phyloP scores from a whole-genome alignment of 2,888 invertebrate species.

The Thereva unica region DNA sequence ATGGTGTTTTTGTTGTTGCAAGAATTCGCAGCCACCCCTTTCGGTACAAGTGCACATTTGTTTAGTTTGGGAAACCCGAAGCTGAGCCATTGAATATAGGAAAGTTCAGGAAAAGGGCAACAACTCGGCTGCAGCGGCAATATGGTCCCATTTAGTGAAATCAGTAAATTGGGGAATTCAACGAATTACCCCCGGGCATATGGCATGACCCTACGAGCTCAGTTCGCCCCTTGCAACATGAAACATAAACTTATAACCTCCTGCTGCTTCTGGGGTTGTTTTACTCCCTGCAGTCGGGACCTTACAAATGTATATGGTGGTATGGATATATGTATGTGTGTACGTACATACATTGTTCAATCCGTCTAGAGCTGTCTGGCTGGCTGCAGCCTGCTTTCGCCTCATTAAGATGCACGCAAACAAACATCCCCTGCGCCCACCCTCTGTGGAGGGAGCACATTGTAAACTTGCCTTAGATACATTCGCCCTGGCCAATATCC shows the following conservation, averaged over 20 bases:
- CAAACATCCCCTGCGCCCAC: slow-evolving; percentile 2
- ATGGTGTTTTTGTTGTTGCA: too few relatives aligned
- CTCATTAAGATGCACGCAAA: slow-evolving; percentile 27
- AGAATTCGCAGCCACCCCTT: too few relatives aligned
- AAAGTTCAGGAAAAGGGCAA: slow-evolving; percentile 27
- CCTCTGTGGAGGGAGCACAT: not conserved
- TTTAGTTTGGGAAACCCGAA: too few relatives aligned
- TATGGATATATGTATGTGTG: not conserved
- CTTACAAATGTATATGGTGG: not conserved
- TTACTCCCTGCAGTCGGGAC: slow-evolving; percentile 1
- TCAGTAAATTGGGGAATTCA: slow-evolving; percentile 35
- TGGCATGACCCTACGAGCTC: slow-evolving; percentile 18
- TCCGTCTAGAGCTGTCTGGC: slow-evolving; percentile 10
- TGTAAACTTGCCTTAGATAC: not conserved
- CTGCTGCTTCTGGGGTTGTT: slow-evolving; percentile 5
- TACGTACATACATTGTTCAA: slow-evolving; percentile 26
- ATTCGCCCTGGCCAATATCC: not conserved
- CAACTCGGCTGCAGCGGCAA: slow-evolving; percentile 28
- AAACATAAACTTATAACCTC: slow-evolving; percentile 21
- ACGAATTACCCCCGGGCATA: slow-evolving; percentile 28
- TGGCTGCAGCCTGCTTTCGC: slow-evolving; percentile 13
- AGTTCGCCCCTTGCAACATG: slow-evolving; percentile 23
- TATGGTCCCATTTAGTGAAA: slow-evolving; percentile 34
- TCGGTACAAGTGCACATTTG: too few relatives aligned
- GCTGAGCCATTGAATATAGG: not conserved